These are phyloP conservation scores for Limonius californicus DNA, from an alignment of 1,140 invertebrate species.

Conservation along the genomic window DNA sequence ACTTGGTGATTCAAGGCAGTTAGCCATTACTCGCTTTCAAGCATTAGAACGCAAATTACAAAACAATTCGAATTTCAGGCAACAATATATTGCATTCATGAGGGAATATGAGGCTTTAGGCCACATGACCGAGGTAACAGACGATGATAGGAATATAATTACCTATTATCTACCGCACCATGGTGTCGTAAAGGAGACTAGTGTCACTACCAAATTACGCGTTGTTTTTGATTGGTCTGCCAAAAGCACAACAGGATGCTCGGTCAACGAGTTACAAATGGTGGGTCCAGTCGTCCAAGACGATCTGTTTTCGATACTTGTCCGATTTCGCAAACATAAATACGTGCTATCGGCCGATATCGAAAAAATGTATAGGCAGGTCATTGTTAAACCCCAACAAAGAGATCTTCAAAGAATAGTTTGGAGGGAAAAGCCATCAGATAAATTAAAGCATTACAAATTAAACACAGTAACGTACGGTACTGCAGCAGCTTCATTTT, in stretches of 20 bases:
- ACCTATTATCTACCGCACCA: slow-evolving; percentile 36
- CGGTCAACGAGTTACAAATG: slow-evolving; percentile 33
- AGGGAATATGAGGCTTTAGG: slow-evolving; percentile 38
- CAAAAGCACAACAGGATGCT: too few species aligned
- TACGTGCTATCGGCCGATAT: slow-evolving; percentile 44
- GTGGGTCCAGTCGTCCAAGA: slow-evolving; percentile 33
- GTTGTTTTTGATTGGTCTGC: slow-evolving; percentile 21
- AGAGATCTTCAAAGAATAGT: slow-evolving; percentile 45
- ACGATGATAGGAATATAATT: not conserved
- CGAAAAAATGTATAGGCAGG: slow-evolving; percentile 44
- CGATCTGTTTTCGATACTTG: slow-evolving; percentile 38
- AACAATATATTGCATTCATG: slow-evolving; percentile 20
- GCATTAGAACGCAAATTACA: slow-evolving; percentile 21
- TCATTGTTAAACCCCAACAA: slow-evolving; percentile 30
- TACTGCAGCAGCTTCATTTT: too few species aligned
- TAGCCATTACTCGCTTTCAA: slow-evolving; percentile 14
- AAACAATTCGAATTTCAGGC: slow-evolving; percentile 14
- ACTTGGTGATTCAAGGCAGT: slow-evolving; percentile 16
- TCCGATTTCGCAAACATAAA: slow-evolving; percentile 44
- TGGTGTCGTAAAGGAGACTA: slow-evolving; percentile 40
- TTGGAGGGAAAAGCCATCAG: slow-evolving; percentile 42
- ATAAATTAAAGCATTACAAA: too few species aligned
- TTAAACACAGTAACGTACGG: too few species aligned
- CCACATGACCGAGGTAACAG: slow-evolving; percentile 26
- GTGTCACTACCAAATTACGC: slow-evolving; percentile 38